Percentiles rank a stretch among this genome's conserved stretches.
Evolutionary conservation across 2,113 vertebrate species (phyloP).

Genomic region (Vulpes vulpes): DNA sequence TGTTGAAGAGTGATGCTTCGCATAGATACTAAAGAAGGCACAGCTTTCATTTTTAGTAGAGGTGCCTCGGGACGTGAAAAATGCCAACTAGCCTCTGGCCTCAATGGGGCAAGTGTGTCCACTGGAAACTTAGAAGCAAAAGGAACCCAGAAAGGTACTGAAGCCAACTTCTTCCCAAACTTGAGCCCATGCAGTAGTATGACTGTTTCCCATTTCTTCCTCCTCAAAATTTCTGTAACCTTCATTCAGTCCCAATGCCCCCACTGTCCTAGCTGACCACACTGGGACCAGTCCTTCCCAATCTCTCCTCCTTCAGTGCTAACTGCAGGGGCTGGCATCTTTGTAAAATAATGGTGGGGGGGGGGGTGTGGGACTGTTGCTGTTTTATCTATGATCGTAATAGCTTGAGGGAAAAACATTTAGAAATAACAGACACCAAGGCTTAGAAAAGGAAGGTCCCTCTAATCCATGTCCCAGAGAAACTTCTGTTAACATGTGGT

Average conservation of each 20-base stretch:
- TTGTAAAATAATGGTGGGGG: background rate
- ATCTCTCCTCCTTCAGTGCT: background rate
- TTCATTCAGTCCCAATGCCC: rapidly evolving
- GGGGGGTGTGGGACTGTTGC: background rate
- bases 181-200: background rate
- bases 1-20: background rate
- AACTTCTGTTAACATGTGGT: background rate
- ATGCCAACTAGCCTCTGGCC: background rate
- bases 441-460: background rate
- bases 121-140: background rate
- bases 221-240: background rate
- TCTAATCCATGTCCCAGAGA: background rate
- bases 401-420: background rate
- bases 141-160: background rate
- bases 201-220: background rate
- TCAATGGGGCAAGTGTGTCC: background rate
- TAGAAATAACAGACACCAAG: background rate
- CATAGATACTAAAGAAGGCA: background rate
- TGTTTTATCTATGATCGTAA: background rate
- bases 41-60: background rate
- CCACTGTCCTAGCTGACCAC: background rate
- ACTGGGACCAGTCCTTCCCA: background rate
- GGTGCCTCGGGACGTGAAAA: background rate
- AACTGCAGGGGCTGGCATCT: background rate
- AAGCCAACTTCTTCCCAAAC: background rate